These are phyloP conservation scores for Suillia variegata DNA, from an alignment of 2,888 invertebrate species.

Conservation along the genomic window DNA sequence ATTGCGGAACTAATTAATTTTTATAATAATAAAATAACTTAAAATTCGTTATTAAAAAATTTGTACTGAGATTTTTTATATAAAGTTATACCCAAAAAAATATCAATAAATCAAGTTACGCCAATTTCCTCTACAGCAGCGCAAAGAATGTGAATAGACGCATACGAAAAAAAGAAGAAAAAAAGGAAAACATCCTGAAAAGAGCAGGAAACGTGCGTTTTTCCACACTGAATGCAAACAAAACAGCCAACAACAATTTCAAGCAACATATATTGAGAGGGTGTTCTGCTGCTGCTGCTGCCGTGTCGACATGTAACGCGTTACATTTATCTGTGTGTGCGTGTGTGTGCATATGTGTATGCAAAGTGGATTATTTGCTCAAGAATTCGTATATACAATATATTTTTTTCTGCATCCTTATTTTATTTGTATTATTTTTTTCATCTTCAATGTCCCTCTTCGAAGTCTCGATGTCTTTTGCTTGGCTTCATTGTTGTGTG, in stretches of 20 bases:
- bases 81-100: no score
- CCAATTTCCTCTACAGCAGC: no score
- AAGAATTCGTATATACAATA: constrained; percentile 33
- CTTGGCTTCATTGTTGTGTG: not conserved
- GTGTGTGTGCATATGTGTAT: constrained; percentile 3
- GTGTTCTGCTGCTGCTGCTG: not conserved
- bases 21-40: no score
- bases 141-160: no score
- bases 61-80: no score
- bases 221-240: constrained; percentile 11
- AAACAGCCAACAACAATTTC: constrained; percentile 1
- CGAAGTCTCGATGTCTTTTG: constrained; percentile 13
- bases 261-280: not conserved
- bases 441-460: no score
- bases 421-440: constrained; percentile 26
- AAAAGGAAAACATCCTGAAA: not conserved
- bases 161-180: not conserved
- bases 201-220: constrained; percentile 16
- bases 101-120: no score
- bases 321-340: not conserved
- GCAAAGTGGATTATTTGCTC: constrained; percentile 46
- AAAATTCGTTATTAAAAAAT: no score
- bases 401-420: not conserved
- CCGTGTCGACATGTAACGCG: not conserved
- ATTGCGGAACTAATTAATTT: no score